Base-by-base conservation (phyloP, 2,797 vertebrate species). In the Ptychadena robeensis region DNA sequence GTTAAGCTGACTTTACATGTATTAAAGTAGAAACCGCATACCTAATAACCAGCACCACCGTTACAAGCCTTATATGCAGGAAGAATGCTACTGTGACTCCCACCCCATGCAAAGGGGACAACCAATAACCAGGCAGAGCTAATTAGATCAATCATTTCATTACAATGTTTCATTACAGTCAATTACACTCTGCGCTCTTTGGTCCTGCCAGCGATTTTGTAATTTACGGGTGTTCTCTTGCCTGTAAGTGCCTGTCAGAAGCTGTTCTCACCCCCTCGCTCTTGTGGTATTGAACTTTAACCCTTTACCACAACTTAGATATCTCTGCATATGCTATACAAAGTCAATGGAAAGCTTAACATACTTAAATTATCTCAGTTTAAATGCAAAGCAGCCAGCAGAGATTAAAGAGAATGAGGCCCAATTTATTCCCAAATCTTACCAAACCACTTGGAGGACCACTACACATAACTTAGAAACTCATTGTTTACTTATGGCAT, bases 131-230 rank as follows among this genome's bases (percentile, higher is more conserved):
- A 80, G 53, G 27, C 77, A 80, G 64, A 69, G 37, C 70, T 84
- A 73, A 84, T 84, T 80, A 85, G 83, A 85, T 85, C 83, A 85
- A 85, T 85, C 72, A 85, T 85, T 76, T 80, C 78, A 85, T 80
- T 84, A 84, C 82, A 74, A 65, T 70, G 53, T 85, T 85, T 75
- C 53, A 85, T 85, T 85, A 85, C 72, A 81, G 83, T 85, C 83
- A 81, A 81, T 85, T 80, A 80, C 66, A 76, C 83, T 70, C 72
- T 69, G 78, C 57, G 38, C 83, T 85, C 77, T 84, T 70, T 84
- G 77, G 82, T 80, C 82, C 53, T 84, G 82, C 63, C 28, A 84
- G 76, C 27, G 48, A 63, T 79, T 79, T 73, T 73, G 76, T 64
- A 74, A 84, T 74, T 84, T 80, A 84, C 37, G 71, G 82, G 71